A percentile compares a stretch with the other conserved stretches of the same genome.
Evolutionary conservation across 1,140 invertebrate genomes (phyloP).

Genomic region (Halotydeus destructor): DNA sequence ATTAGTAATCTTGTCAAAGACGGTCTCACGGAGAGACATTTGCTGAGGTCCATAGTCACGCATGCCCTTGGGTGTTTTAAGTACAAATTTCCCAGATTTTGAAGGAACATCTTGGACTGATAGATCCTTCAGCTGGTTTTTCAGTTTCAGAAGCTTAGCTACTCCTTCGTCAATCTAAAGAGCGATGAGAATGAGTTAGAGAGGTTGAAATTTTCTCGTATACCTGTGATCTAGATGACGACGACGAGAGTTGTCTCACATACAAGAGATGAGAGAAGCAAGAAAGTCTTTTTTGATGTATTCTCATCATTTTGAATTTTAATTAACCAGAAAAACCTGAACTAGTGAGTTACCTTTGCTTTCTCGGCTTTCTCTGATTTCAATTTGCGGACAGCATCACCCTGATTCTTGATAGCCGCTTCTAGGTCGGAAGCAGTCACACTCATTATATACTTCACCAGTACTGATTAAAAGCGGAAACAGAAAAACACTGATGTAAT

Average conservation of each 20-base stretch:
- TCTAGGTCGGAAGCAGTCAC: conserved; percentile 17
- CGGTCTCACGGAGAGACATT: conserved; percentile 73
- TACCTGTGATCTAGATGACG: conserved; percentile 9
- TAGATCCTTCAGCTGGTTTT: conserved; percentile 40
- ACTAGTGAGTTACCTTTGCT: conserved; percentile 36
- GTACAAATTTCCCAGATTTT: not conserved
- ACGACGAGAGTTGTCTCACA: not conserved
- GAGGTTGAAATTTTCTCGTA: conserved; percentile 15
- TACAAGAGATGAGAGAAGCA: not conserved
- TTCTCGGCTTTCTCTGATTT: conserved; percentile 52
- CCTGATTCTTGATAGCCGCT: conserved; percentile 51
- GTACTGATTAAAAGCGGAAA: too few relatives aligned
- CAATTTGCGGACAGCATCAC: conserved; percentile 53
- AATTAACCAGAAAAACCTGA: conserved; percentile 15
- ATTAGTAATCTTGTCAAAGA: conserved; percentile 63
- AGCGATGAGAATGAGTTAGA: conserved; percentile 15
- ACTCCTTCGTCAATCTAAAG: conserved; percentile 55
- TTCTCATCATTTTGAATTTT: not conserved
- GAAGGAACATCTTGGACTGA: not conserved
- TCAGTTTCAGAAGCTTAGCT: conserved; percentile 50
- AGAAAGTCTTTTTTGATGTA: not conserved
- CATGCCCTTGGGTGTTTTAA: conserved; percentile 49
- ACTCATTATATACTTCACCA: too few relatives aligned
- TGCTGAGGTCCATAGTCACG: conserved; percentile 81
- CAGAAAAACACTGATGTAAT: too few relatives aligned